These are phyloP conservation scores for Riparia riparia DNA, from an alignment of 2,113 vertebrate species.

Conservation along the genomic window DNA sequence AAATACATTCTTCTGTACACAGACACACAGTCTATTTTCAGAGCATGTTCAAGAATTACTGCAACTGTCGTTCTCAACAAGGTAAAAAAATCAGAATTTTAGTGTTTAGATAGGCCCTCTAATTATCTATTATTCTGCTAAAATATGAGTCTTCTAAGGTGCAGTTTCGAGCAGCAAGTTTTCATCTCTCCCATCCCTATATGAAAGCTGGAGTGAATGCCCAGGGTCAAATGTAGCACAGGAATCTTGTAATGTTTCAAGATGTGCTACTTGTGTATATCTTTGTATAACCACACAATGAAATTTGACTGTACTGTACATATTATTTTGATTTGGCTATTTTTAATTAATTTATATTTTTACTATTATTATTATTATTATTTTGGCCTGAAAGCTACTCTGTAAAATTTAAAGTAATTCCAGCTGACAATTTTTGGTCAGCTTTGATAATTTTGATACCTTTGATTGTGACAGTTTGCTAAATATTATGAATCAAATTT, in stretches of 20 bases:
- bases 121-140: neutral
- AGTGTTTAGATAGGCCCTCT: neutral
- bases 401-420: neutral
- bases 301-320: neutral
- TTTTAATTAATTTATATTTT: neutral
- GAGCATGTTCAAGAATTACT: neutral
- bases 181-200: neutral
- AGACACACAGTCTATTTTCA: rapidly evolving
- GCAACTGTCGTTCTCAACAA: neutral
- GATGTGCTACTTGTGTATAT: neutral
- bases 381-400: rapidly evolving
- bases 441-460: neutral
- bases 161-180: neutral
- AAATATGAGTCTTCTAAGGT: neutral
- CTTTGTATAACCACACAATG: rapidly evolving
- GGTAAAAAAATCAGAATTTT: neutral
- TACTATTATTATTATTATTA: no score
- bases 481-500: neutral
- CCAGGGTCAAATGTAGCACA: neutral
- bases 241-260: neutral
- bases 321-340: rapidly evolving
- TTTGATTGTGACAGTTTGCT: neutral
- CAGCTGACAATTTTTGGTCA: neutral
- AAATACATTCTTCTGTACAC: neutral
- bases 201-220: neutral